Base-by-base conservation (phyloP, 2,113 vertebrate genomes). In the Silurus glanis region DNA sequence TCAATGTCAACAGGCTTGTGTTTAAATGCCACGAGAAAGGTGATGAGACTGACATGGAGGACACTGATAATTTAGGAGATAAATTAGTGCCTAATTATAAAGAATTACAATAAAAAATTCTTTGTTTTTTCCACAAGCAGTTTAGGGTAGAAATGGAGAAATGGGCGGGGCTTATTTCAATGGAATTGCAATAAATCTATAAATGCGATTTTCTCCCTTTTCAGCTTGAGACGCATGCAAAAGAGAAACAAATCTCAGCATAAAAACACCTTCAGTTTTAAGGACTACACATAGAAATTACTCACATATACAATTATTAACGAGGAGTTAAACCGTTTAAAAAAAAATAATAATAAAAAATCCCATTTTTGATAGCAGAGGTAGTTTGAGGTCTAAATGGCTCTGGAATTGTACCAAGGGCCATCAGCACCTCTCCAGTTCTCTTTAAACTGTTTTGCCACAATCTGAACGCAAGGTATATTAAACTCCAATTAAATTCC, bases 401-500 rank as follows among this genome's bases (percentile, higher is more conserved):
- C 67, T 75, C 79, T 82, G 58, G 69, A 82, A 28, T 28, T 82
- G 16, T 45, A 61, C 80, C 61, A 61, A 76, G 47, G 19, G 69
- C 80, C 55, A 75, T 86, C 49, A 55, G 17, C 14, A n/a, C 45
- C 71, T 66, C 85, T 86, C 1, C 79, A 59, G 45, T 37, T n/a
- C n/a, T 82, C 25, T 80, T 28, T 72, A 72, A 86, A 74, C 66
- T 53, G 79, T 82, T 82, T 79, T 59, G 51, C 78, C 53, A 64
- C 47, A 23, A 74, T 80, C 58, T 55, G 51, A 83, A 82, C 51
- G 64, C 56, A 61, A 76, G 86, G 86, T 87, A 64, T 83, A 83
- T 87, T 83, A 83, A 87, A 87, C 47, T 67, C 71, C 67, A 87
- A 87, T 87, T 82, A 87, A 74, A 56, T 64, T 28, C 21, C 55